Evolutionary conservation across 2,888 invertebrate genomes (phyloP), one percentile per base, ranked within the genome.

Genomic region (Drosophila vallismaia): DNA sequence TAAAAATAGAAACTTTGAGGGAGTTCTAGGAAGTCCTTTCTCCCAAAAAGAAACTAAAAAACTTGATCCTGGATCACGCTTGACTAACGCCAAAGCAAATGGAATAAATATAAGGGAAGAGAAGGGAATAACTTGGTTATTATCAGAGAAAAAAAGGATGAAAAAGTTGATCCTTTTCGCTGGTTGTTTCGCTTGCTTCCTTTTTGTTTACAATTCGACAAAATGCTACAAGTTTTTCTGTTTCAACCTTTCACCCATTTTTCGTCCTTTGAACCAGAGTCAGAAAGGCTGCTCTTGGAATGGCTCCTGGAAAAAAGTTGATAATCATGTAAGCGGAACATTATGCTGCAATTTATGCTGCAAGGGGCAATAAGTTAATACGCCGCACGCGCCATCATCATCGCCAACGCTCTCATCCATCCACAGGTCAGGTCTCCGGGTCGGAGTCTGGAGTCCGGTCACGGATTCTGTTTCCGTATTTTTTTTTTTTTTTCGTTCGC

Each of bases 281-380:
- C 4, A 8, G 19, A 4, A 28, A 10, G n/a, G 63, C 28, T 19
- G 19, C 19, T 19, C 19, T 19, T 2, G 19, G 19, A 46, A 24
- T 28, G 28, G 28, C 4, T n/a, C n/a, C n/a, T n/a, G 4, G 6
- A 28, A 28, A 40, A 51, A 68, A 68, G 52, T 60, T 50, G 49
- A 42, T 71, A 53, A 71, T 69, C 71, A 71, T 71, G 62, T 60
- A 71, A 69, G 59, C 53, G 69, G 54, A 69, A 69, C 66, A 69
- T 55, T 68, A 68, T 68, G 66, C 66, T 66, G 66, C 68, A 67
- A 44, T 54, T 67, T 54, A 67, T 68, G 66, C 19, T 54, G 54
- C 68, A 28, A 28, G 68, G 14, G 54, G 54, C 67, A 48, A 28
- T 44, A 66, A 66, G 64, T 67, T 66, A 67, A 66, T 66, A 46